Conservation (phyloP, 1,140 invertebrate genomes). For the Megathymus violae region DNA sequence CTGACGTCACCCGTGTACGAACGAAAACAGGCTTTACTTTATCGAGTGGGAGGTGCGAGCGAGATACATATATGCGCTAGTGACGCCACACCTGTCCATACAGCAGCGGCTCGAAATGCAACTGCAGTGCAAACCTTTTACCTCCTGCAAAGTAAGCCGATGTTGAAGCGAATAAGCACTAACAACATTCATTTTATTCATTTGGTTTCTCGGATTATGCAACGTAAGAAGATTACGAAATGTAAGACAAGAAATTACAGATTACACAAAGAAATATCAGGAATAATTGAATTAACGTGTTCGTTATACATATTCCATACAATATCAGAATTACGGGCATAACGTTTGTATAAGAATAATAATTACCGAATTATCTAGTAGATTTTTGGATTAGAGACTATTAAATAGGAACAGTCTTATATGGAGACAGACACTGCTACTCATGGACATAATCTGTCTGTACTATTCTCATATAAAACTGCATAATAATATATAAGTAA, state of each 20-base stretch:
- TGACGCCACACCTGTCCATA: conserved; percentile 67
- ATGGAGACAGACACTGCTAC: no score
- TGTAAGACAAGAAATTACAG: conserved; percentile 50
- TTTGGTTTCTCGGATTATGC: conserved; percentile 52
- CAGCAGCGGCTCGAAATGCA: conserved; percentile 33
- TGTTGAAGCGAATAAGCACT: conserved; percentile 44
- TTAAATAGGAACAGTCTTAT: no score
- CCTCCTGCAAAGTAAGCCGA: conserved; percentile 38
- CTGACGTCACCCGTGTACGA: conserved; percentile 45
- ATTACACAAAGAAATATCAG: not conserved
- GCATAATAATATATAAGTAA: no score
- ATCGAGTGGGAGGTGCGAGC: conserved; percentile 45
- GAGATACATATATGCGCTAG: conserved; percentile 50
- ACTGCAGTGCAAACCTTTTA: conserved; percentile 30
- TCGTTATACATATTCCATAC: no score
- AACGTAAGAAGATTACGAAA: conserved; percentile 57
- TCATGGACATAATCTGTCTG: no score
- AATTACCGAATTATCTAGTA: no score
- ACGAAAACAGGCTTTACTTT: conserved; percentile 36
- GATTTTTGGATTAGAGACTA: no score
- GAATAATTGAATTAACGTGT: no score
- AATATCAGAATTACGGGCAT: no score
- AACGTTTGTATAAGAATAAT: no score
- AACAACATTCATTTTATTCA: conserved; percentile 42
- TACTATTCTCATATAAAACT: no score